phyloP scores from a whole-genome alignment of 2,888 invertebrate genomes.

The Crioceris asparagi region DNA sequence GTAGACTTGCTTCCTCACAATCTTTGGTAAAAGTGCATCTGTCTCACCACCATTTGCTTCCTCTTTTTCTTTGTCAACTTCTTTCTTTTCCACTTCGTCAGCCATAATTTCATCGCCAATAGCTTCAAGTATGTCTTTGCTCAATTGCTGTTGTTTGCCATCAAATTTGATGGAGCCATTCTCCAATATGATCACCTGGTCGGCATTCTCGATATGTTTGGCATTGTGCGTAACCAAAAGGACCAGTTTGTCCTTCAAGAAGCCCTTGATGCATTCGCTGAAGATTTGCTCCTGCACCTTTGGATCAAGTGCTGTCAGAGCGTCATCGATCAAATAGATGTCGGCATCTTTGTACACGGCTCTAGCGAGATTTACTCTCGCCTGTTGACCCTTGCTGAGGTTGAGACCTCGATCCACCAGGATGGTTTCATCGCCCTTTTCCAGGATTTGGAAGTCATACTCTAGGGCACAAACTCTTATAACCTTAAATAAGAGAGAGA shows the following conservation, averaged over 20 bases:
- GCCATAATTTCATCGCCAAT: conserved; percentile 10
- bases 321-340: conserved; percentile 69
- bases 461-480: conserved; percentile 51
- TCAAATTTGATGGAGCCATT: conserved; percentile 18
- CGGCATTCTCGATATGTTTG: conserved; percentile 25
- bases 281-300: conserved; percentile 62
- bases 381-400: conserved; percentile 75
- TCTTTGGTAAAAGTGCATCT: conserved; percentile 7
- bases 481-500: conserved; percentile 10
- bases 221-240: conserved; percentile 39
- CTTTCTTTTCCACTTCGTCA: conserved; percentile 35
- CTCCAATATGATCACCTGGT: conserved; percentile 37
- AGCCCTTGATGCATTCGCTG: conserved; percentile 42
- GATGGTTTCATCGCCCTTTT: conserved; percentile 61
- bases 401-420: conserved; percentile 73
- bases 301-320: conserved; percentile 67
- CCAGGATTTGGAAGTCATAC: conserved; percentile 43
- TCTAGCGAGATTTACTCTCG: conserved; percentile 65
- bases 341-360: conserved; percentile 66
- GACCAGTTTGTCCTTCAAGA: conserved; percentile 27
- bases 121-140: conserved; percentile 16
- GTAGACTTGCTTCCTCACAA: conserved; percentile 20
- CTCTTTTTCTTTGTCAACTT: conserved; percentile 32
- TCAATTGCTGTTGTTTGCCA: conserved; percentile 16
- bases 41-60: conserved; percentile 36